A percentile compares a stretch with the other conserved stretches of the same genome.
Evolutionary conservation across 2,888 invertebrate genomes (phyloP).

Genomic region (Rhamphomyia laevipes): DNA sequence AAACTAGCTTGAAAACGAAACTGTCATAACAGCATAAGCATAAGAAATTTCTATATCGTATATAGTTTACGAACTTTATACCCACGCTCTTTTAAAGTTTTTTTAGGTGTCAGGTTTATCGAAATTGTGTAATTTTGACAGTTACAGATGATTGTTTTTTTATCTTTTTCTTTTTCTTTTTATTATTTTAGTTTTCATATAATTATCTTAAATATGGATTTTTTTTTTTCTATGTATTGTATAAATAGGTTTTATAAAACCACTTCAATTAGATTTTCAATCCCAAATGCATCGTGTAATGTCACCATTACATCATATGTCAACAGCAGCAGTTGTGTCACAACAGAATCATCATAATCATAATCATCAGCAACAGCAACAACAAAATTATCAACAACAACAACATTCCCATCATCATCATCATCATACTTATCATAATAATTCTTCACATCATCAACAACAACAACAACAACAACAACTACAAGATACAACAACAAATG

Average conservation of each 20-base stretch:
- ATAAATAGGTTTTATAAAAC: conserved; percentile 17
- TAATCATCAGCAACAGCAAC: conserved; percentile 9
- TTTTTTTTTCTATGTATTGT: neutral
- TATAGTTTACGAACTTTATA: too few relatives aligned
- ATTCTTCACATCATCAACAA: conserved; percentile 1
- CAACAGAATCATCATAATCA: conserved; percentile 12
- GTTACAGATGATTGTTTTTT: too few relatives aligned
- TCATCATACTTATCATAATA: neutral
- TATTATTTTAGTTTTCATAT: too few relatives aligned
- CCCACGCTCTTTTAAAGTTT: too few relatives aligned
- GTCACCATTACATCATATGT: conserved; percentile 14
- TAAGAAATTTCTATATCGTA: too few relatives aligned
- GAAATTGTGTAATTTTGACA: too few relatives aligned
- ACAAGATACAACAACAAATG: conserved; percentile 5
- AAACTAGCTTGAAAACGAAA: too few relatives aligned
- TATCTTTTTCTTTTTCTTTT: too few relatives aligned
- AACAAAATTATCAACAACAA: conserved; percentile 7
- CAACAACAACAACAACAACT: neutral
- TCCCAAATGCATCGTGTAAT: conserved; percentile 16
- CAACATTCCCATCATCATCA: conserved; percentile 5
- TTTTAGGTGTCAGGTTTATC: too few relatives aligned
- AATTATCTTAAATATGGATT: neutral
- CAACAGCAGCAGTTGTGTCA: conserved; percentile 8
- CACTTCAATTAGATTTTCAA: conserved; percentile 20
- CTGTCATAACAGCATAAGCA: too few relatives aligned